Evolutionary conservation across 2,888 invertebrate species (phyloP), one percentile per base, ranked within the genome.

Genomic region (Hymenopus coronatus): DNA sequence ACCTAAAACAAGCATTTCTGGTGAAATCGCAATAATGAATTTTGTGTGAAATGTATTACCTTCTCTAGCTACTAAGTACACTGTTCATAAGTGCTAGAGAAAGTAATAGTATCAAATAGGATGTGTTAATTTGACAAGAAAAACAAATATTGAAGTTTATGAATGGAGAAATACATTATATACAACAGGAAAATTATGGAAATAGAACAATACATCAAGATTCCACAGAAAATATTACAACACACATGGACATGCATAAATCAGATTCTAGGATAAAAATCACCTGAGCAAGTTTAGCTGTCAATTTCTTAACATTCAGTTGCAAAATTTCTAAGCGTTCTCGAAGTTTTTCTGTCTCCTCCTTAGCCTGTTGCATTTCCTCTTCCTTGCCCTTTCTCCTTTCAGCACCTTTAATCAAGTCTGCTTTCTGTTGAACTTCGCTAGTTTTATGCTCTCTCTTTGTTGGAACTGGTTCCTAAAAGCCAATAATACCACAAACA

Each of bases 361-460:
- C 91, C 91, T 91, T 93, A 90, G 92, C 92, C 91, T 90, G 93
- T 92, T 92, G 95, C 85, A 92, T 92, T 91, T 90, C 93, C 89
- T 90, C 90, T 84, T 91, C 90, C 83, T 91, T 88, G 54, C 70
- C 88, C 27, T 86, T 33, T 33, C 33, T 88, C 81, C 70, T 88
- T 28, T 86, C 89, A 15, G 81, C 85, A 7, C 82, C 83, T 14
- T 40, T 40, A 81, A 83, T 82, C 27, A 87, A 8, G 8, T 87
- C 88, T 14, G 84, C 20, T 28, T 54, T 85, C n/a, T 83, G 83
- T 14, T 84, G 85, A 40, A 84, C 84, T 54, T 54, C 85, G 9
- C 28, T 28, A 4, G n/a, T 12, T 27, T 85, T 54, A 25, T 85
- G 85, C 4, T 28, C 46, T 70, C 28, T 33, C 27, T 40, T 85